A percentile compares a stretch with the other conserved stretches of the same genome.
These are phyloP conservation scores for Sarcophaga carnaria DNA, from an alignment of 2,888 invertebrate genomes.

Conservation along the genomic window DNA sequence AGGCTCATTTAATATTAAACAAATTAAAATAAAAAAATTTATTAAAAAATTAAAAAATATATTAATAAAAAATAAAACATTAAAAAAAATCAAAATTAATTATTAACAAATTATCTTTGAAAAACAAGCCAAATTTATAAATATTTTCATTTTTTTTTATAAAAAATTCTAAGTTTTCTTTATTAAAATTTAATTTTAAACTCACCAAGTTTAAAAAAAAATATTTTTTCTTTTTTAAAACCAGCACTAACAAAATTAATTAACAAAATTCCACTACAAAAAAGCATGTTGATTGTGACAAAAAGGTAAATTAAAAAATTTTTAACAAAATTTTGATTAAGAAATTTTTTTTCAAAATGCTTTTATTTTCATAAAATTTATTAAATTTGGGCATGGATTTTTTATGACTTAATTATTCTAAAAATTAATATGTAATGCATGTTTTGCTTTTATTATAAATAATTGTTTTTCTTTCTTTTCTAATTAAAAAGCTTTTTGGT, in stretches of 20 bases:
- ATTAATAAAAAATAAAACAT: constrained; percentile 9
- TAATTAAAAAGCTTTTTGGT: constrained; percentile 7
- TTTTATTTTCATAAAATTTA: constrained; percentile 36
- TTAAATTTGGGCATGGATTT: constrained; percentile 54
- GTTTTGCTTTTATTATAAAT: constrained; percentile 30
- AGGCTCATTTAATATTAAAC: constrained; percentile 56
- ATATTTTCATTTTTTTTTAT: constrained; percentile 1
- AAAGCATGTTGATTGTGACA: constrained; percentile 55
- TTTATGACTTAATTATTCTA: constrained; percentile 2
- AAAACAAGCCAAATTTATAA: constrained; percentile 11
- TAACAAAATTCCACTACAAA: constrained; percentile 31
- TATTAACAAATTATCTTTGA: constrained; percentile 27
- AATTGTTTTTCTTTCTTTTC: constrained; percentile 1
- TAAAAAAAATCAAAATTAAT: constrained; percentile 30
- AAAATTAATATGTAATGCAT: constrained; percentile 49
- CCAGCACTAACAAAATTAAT: constrained; percentile 44
- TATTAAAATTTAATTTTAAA: constrained; percentile 8
- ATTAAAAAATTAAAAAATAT: not conserved
- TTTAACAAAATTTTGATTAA: not conserved
- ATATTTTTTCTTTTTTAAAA: not conserved
- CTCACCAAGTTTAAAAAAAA: not conserved
- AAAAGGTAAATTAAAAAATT: constrained; percentile 52
- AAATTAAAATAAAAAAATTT: constrained; percentile 16
- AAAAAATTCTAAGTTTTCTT: constrained; percentile 30
- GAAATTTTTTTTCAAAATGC: constrained; percentile 6